Conservation (phyloP, 2,888 invertebrate genomes). For the Electrophaes corylata region DNA sequence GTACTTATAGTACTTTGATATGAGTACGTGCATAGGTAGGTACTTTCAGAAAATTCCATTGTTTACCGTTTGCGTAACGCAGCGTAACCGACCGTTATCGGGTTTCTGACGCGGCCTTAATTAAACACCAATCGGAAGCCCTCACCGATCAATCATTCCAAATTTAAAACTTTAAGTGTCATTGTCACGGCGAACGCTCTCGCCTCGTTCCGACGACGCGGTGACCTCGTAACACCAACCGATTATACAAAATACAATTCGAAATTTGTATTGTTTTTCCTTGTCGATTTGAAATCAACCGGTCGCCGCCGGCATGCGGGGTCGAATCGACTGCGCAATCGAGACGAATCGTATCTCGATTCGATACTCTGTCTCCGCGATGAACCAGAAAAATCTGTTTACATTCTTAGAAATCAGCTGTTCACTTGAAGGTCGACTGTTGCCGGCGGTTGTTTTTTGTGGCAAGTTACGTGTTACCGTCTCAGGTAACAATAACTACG, state of each 20-base stretch:
- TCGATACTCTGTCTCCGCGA: conserved; percentile 25
- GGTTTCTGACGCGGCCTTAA: conserved; percentile 33
- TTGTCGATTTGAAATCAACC: conserved; percentile 61
- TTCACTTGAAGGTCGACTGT: conserved; percentile 46
- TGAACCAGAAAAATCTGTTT: conserved; percentile 41
- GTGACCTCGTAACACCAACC: conserved; percentile 49
- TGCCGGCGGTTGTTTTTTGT: conserved; percentile 52
- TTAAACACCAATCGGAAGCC: conserved; percentile 38
- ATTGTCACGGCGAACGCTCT: conserved; percentile 52
- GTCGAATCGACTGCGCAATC: conserved; percentile 50
- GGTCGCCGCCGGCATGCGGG: conserved; percentile 30
- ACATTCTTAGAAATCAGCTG: conserved; percentile 63
- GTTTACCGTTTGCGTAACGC: conserved; percentile 17
- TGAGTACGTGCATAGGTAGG: not conserved
- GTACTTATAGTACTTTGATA: no score
- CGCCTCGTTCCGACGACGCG: conserved; percentile 26
- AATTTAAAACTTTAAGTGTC: conserved; percentile 49
- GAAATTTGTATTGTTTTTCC: conserved; percentile 61
- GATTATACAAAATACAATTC: conserved; percentile 48
- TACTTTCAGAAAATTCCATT: conserved; percentile 20
- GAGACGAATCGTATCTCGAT: conserved; percentile 46
- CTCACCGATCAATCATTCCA: conserved; percentile 40
- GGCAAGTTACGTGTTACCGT: conserved; percentile 35
- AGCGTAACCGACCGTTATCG: conserved; percentile 23
- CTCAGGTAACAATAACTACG: conserved; percentile 44